Evolutionary conservation across 2,113 vertebrate species (phyloP), one percentile per base, ranked within the genome.

Genomic region (human): DNA sequence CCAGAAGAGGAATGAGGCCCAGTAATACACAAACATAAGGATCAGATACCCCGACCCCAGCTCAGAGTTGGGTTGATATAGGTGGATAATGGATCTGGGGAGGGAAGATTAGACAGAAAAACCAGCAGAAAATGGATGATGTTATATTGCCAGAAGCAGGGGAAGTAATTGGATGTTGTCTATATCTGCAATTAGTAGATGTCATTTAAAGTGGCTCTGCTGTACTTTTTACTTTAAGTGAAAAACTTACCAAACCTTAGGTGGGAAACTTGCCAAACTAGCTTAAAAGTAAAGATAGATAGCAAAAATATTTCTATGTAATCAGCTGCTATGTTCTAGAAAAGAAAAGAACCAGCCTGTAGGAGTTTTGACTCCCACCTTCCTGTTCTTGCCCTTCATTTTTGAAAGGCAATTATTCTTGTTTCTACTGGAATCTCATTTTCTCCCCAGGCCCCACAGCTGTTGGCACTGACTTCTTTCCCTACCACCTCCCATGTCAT

Each of bases 371-470:
- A 76, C 6, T 32, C 17, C 40, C 12, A 8, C 35, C 20, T 80
- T 80, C 16, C 38, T 18, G n/a, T 11, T 13, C n/a, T 6, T 59
- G 64, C 14, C 52, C 52, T n/a, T 83, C 40, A 23, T 43, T 80
- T 68, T 68, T n/a, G 72, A 89, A 64, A 64, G 30, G 30, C 8
- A n/a, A 64, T 93, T 94, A 30, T 52, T 70, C 59, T 48, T 87
- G 23, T 40, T 86, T 57, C 75, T 59, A 38, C 17, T 43, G 10
- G 45, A 72, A 40, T 43, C 32, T 16, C 11, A 27, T 22, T 61
- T 84, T 22, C 27, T 76, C 59, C 50, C 75, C 1, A 22, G 75
- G 32, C 23, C n/a, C 18, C 79, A 72, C 25, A 81, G 50, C n/a
- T 76, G 13, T 3, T 11, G 57, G 12, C 6, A 86, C 25, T 16